Evolutionary conservation across 2,888 invertebrate genomes (phyloP), one percentile per base, ranked within the genome.

Genomic region (Synanthedon formicaeformis): DNA sequence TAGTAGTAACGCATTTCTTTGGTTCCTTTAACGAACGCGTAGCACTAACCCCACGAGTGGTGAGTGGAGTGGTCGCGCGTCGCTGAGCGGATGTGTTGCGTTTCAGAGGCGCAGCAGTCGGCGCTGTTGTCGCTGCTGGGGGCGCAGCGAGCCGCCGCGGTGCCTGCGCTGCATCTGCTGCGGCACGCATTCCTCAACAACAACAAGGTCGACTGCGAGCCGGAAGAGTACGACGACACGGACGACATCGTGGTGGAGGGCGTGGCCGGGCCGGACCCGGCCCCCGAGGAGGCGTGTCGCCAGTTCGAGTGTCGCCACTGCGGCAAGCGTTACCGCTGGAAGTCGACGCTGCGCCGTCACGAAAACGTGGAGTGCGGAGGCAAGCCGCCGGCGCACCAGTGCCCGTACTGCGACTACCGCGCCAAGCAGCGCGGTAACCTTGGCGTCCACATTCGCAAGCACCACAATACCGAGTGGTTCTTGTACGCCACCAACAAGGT

Each of bases 281-380:
- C 64, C 66, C 77, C 75, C 68, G 82, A 89, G 70, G 90, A 90
- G 66, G 87, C 89, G 40, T 81, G 82, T 62, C 81, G 90, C 3
- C 91, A 92, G 69, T 94, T 94, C 78, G 91, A 93, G 51, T 95
- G 95, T 71, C 89, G 93, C 52, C 94, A 94, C 73, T 95, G 95
- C 81, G 94, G 95, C 58, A 95, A 95, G 78, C 90, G 92, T 60
- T 95, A 95, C 78, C 91, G 94, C 66, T 95, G 95, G 94, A 95
- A 93, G 82, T 94, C 94, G 51, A 94, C 94, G 56, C 89, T 94
- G 88, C 89, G 93, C 11, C 90, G 94, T 4, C 95, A 95, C 82
- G 94, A 94, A 79, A 93, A 91, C 85, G 94, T 94, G 57, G 94
- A 94, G 79, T 94, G 94, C 79, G 93, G 94, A 50, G 94, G 94